Conservation (phyloP, 2,797 vertebrate species). For the Poeciliopsis gracilis region DNA sequence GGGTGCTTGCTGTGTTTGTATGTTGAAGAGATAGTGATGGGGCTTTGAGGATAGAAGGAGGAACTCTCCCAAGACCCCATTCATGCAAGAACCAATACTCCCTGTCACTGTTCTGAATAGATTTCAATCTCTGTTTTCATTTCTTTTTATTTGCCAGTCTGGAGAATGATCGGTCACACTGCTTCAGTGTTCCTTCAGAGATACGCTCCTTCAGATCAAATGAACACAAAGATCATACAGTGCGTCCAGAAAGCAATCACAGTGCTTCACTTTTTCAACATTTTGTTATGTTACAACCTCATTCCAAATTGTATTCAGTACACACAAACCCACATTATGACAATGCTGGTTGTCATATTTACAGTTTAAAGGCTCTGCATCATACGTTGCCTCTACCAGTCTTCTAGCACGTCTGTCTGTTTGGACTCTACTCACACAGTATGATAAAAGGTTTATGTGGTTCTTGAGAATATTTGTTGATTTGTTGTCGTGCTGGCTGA, state of each 20-base stretch:
- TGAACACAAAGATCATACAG: conserved; percentile 37
- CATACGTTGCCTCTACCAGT: conserved; percentile 6
- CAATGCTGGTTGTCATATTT: neutral
- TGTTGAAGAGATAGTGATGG: neutral
- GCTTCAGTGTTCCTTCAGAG: conserved; percentile 45
- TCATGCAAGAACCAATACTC: neutral
- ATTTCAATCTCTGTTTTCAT: conserved; percentile 1
- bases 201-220: conserved; percentile 44
- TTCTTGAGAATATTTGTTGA: neutral
- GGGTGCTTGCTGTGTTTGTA: neutral
- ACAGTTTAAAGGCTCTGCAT: conserved; percentile 19
- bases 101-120: conserved; percentile 19
- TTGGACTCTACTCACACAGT: conserved; percentile 5
- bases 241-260: neutral
- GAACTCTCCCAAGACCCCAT: neutral
- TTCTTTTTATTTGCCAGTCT: conserved; percentile 44
- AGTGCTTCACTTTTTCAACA: neutral
- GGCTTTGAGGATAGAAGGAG: neutral
- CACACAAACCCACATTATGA: neutral
- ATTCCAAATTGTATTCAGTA: neutral
- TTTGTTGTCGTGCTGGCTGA: neutral
- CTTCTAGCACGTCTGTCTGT: conserved; percentile 34
- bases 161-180: conserved; percentile 49
- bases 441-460: conserved; percentile 22
- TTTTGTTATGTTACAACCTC: neutral